Percentiles rank a stretch among this genome's conserved stretches.
Conservation (phyloP, 2,797 vertebrate genomes). For the Falco naumanni region DNA sequence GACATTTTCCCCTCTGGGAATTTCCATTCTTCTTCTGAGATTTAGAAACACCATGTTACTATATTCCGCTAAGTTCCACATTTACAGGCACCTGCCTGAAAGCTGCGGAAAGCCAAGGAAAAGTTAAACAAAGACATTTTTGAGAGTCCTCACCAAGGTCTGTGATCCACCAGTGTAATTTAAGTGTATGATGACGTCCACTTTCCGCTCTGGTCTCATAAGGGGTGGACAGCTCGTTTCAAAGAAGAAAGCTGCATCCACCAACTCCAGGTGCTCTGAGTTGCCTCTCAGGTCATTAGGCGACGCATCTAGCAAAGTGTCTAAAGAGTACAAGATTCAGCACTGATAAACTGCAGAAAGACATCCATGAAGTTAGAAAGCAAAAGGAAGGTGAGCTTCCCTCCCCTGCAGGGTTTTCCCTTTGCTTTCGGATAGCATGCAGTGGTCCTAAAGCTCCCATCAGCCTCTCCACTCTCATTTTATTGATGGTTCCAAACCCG, state of each 20-base stretch:
- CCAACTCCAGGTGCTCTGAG: constrained; percentile 74
- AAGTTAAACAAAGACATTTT: not conserved
- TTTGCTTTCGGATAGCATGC: not conserved
- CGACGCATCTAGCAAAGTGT: constrained; percentile 79
- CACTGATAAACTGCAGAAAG: not conserved
- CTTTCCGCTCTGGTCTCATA: constrained; percentile 78
- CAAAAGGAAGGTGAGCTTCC: not conserved
- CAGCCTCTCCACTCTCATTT: not conserved
- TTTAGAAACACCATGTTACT: not conserved
- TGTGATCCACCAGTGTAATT: constrained; percentile 79
- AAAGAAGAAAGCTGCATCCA: constrained; percentile 85
- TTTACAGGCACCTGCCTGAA: not conserved
- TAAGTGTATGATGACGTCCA: constrained; percentile 84
- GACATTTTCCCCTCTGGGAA: not conserved
- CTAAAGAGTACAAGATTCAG: constrained; percentile 69
- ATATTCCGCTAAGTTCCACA: not conserved
- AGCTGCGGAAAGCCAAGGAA: not conserved
- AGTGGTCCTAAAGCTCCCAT: not conserved
- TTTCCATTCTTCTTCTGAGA: not conserved
- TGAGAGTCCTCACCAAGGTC: constrained; percentile 65
- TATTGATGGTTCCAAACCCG: not conserved
- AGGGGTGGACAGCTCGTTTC: constrained; percentile 85
- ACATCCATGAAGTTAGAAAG: not conserved
- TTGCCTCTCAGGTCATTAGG: constrained; percentile 84
- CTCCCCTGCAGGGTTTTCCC: not conserved